Conservation (phyloP, 1,140 invertebrate species). For the Caerostris darwini region DNA sequence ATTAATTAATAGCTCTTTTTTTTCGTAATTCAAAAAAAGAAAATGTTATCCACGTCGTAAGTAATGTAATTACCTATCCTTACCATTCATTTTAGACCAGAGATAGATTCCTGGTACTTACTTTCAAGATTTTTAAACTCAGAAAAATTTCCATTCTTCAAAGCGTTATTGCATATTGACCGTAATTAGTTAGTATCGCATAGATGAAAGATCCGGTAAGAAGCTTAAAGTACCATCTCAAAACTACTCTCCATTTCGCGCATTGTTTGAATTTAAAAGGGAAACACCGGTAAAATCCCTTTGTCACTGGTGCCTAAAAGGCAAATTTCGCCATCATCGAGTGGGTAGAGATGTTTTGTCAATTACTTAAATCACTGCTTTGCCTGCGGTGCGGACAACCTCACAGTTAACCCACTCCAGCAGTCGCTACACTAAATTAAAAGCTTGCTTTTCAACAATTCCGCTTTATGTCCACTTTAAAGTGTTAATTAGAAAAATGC, state of each 20-base stretch:
- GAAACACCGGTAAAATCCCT: neutral
- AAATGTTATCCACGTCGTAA: too few species aligned
- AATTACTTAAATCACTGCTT: neutral
- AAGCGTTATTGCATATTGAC: too few species aligned
- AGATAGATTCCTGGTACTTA: too few species aligned
- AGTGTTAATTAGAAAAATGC: slow-evolving; percentile 28
- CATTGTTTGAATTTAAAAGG: neutral
- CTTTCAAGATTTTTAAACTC: too few species aligned
- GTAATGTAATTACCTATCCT: too few species aligned
- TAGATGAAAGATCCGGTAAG: neutral
- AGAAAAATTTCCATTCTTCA: too few species aligned
- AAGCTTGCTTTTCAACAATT: neutral
- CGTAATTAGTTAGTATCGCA: neutral
- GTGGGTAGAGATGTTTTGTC: neutral
- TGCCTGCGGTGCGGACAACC: neutral
- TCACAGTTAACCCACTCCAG: neutral
- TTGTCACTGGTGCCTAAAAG: slow-evolving; percentile 10
- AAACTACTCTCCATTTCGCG: slow-evolving; percentile 1
- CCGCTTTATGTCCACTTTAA: slow-evolving; percentile 25
- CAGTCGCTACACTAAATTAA: neutral
- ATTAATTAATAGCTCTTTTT: too few species aligned
- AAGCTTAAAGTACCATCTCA: neutral
- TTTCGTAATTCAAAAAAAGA: too few species aligned
- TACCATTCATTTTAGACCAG: too few species aligned
- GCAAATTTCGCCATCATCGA: neutral